Conservation (phyloP, 2,113 vertebrate genomes). For the Herpailurus yagouaroundi region DNA sequence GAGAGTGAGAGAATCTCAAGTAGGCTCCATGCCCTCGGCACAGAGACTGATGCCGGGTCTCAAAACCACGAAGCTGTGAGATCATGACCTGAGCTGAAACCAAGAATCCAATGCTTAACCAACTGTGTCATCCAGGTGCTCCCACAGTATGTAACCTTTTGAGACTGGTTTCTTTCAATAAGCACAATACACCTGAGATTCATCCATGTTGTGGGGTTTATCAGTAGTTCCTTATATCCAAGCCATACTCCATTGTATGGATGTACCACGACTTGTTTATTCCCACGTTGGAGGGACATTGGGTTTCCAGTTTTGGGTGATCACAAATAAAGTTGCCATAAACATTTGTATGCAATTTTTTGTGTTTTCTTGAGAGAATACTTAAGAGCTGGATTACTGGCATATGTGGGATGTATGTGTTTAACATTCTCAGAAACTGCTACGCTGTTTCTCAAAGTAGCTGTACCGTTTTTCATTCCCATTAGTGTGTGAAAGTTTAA, state of each 20-base stretch:
- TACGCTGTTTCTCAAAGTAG: neutral
- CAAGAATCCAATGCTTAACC: too few relatives aligned
- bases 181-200: slow-evolving; percentile 12
- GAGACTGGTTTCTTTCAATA: slow-evolving; percentile 20
- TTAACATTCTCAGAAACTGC: slow-evolving; percentile 14
- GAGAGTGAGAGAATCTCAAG: too few relatives aligned
- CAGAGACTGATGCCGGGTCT: too few relatives aligned
- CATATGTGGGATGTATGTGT: neutral
- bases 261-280: neutral
- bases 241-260: neutral
- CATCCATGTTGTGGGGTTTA: neutral
- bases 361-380: neutral
- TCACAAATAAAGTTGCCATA: neutral
- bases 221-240: neutral
- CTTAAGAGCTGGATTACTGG: neutral
- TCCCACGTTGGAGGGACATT: neutral
- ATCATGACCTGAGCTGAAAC: too few relatives aligned
- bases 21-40: too few relatives aligned
- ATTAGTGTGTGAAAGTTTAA: neutral
- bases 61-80: too few relatives aligned
- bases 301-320: neutral
- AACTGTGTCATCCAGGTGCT: too few relatives aligned
- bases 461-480: neutral
- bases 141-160: neutral
- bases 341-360: neutral